Percentiles rank a stretch among this genome's conserved stretches.
Conservation (phyloP, 1,140 invertebrate species). For the Diorhabda elongata region DNA sequence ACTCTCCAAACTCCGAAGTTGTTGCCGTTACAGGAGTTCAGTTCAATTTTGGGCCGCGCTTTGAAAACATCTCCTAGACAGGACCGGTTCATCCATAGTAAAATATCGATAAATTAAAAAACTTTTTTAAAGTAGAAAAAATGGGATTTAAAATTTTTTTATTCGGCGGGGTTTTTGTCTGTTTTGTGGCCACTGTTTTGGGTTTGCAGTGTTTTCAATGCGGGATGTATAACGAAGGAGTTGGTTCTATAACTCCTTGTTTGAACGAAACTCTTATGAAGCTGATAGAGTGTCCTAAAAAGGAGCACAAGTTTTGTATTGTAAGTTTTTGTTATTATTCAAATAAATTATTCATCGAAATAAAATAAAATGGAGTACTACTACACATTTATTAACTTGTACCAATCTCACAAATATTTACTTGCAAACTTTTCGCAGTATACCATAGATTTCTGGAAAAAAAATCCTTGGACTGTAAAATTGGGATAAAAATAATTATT, state of each 20-base stretch:
- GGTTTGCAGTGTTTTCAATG: slow-evolving; percentile 69
- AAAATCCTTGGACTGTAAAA: no score
- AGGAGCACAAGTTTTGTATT: slow-evolving; percentile 64
- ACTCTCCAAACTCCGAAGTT: slow-evolving; percentile 6
- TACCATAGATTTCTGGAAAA: no score
- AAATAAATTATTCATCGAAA: not conserved
- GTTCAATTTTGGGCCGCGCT: slow-evolving; percentile 17
- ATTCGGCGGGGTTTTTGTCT: slow-evolving; percentile 3
- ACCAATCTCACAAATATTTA: no score
- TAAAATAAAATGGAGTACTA: not conserved
- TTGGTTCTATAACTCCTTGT: slow-evolving; percentile 75
- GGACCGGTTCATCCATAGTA: not conserved
- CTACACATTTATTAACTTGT: no score
- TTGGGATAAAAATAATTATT: no score
- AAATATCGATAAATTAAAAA: no score
- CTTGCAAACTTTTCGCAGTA: no score
- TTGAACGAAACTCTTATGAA: slow-evolving; percentile 67
- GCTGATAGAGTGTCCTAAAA: slow-evolving; percentile 61
- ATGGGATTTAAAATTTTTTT: slow-evolving; percentile 7
- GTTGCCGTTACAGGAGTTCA: slow-evolving; percentile 4
- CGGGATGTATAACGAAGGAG: slow-evolving; percentile 75
- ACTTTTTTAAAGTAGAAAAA: no score
- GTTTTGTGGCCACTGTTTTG: slow-evolving; percentile 32
- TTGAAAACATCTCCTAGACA: slow-evolving; percentile 18
- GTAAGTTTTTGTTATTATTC: slow-evolving; percentile 52